These are phyloP conservation scores for Trichogramma evanescens DNA, from an alignment of 2,888 invertebrate genomes.

Conservation along the genomic window DNA sequence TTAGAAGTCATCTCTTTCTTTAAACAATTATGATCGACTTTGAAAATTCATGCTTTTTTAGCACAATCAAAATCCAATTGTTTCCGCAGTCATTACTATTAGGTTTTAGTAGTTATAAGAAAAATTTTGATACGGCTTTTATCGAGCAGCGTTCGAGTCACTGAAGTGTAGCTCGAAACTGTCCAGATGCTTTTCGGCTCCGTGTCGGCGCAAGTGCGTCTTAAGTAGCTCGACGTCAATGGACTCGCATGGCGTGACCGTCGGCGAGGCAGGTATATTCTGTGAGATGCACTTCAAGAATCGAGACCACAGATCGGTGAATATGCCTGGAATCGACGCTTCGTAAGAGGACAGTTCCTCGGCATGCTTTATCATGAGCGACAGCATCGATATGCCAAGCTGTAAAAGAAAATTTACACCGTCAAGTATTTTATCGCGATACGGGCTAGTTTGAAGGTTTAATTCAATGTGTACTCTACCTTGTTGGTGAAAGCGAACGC, in stretches of 20 bases:
- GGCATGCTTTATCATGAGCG: slow-evolving; percentile 50
- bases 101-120: neutral
- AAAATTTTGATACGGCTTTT: slow-evolving; percentile 16
- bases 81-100: neutral
- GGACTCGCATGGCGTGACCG: slow-evolving; percentile 37
- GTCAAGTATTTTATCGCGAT: neutral
- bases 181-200: slow-evolving; percentile 35
- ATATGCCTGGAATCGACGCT: neutral
- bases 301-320: slow-evolving; percentile 32
- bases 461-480: slow-evolving; percentile 36
- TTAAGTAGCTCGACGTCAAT: slow-evolving; percentile 36
- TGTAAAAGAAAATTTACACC: slow-evolving; percentile 34
- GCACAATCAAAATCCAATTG: too few species aligned
- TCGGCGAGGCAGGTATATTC: slow-evolving; percentile 31
- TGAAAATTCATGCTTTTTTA: too few species aligned
- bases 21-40: too few species aligned
- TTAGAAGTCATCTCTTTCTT: too few species aligned
- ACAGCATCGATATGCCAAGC: slow-evolving; percentile 55
- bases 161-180: slow-evolving; percentile 39
- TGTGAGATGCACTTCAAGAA: slow-evolving; percentile 37
- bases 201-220: slow-evolving; percentile 38
- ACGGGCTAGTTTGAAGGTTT: neutral
- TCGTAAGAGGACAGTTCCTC: slow-evolving; percentile 45
- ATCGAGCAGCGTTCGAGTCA: slow-evolving; percentile 40
- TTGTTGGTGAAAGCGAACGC: slow-evolving; percentile 50